Base-by-base conservation (phyloP, 2,888 invertebrate species). In the Agonopterix subpropinquella region DNA sequence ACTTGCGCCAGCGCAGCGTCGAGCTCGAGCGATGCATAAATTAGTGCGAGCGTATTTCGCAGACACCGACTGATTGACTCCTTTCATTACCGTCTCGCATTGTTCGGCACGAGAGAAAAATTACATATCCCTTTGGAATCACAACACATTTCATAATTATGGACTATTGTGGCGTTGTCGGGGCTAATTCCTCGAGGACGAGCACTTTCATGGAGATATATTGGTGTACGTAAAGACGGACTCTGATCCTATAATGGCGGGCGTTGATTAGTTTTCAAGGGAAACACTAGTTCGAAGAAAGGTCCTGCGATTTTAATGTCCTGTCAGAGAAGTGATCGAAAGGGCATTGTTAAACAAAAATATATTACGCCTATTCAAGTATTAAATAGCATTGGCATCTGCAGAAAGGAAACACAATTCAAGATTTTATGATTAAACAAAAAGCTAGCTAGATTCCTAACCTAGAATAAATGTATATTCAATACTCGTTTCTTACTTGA, bases 131-230 rank as follows among this genome's bases (percentile, higher is more conserved):
- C 73, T 77, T 77, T 64, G 69, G 76, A 83, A 83, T 85, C 77
- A 79, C 84, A 80, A 85, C 85, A 86, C 87, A 86, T 86, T 86
- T 88, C 88, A 87, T 86, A 87, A 88, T 88, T 87, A 88, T 87
- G 84, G 88, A 79, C 85, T 84, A 88, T 88, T 88, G 88, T 88
- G 80, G 73, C 64, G 74, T 77, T 80, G 87, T 82, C 79, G 63
- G 72, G 68, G 70, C 69, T 83, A 84, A 85, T 86, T 81, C 71
- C 70, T 70, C 62, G 69, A 64, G 62, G 75, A 81, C 73, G 71
- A 66, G 66, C 65, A 66, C 66, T 67, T 11, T 77, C 72, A 53
- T 57, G 73, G 72, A 84, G 77, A 28, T 44, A 77, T 80, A 80
- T 80, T 70, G 69, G 62, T 68, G 70, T 59, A 68, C 70, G 72